Evolutionary conservation across 2,888 invertebrate species (phyloP).

Genomic region (Zaprionus obscuricornis): DNA sequence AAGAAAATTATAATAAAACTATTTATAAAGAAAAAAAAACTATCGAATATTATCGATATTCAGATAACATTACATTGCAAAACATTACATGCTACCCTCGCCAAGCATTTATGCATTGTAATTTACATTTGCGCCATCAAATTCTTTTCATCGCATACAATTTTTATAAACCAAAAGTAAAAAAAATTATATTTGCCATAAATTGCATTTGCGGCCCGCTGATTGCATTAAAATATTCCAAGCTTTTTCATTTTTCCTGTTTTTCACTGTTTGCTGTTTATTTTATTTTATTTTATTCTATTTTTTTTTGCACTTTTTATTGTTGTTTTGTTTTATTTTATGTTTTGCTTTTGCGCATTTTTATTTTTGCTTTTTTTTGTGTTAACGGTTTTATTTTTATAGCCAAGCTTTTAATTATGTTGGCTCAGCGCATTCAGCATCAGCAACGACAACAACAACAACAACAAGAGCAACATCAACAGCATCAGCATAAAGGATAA

Average conservation of each 20-base stretch:
- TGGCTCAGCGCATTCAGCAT: constrained; percentile 30
- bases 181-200: constrained; percentile 28
- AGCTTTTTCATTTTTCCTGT: too few relatives aligned
- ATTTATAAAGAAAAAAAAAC: too few relatives aligned
- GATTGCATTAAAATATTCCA: constrained; percentile 47
- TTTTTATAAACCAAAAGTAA: constrained; percentile 23
- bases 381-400: not conserved
- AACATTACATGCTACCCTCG: too few relatives aligned
- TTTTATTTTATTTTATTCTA: constrained; percentile 13
- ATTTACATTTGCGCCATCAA: not conserved
- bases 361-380: not conserved
- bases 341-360: too few relatives aligned
- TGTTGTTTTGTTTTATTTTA: too few relatives aligned
- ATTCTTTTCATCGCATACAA: constrained; percentile 10
- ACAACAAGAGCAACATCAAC: too few relatives aligned
- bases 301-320: not conserved
- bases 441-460: too few relatives aligned
- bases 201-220: constrained; percentile 50
- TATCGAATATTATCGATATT: too few relatives aligned
- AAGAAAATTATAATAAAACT: too few relatives aligned
- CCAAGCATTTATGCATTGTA: not conserved
- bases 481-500: too few relatives aligned
- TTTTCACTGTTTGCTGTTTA: too few relatives aligned
- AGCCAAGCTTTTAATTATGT: constrained; percentile 57
- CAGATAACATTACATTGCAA: too few relatives aligned